phyloP scores from a whole-genome alignment of 37 sponge, comb jelly and placozoan species.

The Geodia barretti region DNA sequence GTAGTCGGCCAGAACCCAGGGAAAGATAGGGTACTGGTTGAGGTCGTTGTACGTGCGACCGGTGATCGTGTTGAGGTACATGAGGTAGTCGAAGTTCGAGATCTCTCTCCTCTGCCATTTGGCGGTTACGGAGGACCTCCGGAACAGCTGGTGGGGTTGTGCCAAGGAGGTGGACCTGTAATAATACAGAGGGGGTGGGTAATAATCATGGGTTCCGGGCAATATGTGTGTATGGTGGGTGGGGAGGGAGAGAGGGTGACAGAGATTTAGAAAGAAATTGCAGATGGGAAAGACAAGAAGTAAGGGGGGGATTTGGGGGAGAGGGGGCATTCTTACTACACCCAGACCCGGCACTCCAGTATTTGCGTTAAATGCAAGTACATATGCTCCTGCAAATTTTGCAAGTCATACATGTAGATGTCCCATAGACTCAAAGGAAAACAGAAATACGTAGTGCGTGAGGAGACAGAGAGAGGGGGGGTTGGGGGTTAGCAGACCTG shows the following conservation, averaged over 20 bases:
- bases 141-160: constrained; percentile 67
- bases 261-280: background rate
- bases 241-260: background rate
- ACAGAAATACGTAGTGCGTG: background rate
- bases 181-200: background rate
- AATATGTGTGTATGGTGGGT: no score
- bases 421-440: background rate
- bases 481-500: constrained; percentile 28
- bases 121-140: constrained; percentile 76
- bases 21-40: constrained; percentile 93
- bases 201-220: no score
- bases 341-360: no score
- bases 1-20: constrained; percentile 89
- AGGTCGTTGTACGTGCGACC: constrained; percentile 90
- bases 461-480: background rate
- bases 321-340: no score
- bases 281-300: background rate
- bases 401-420: no score
- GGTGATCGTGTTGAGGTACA: constrained; percentile 89
- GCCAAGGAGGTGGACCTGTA: constrained; percentile 60
- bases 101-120: constrained; percentile 84
- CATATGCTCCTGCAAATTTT: no score
- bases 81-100: constrained; percentile 91
- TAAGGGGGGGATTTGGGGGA: background rate
- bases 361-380: no score